These are phyloP conservation scores for Phalanger gymnotis DNA, from an alignment of 2,797 vertebrate species.

Conservation along the genomic window DNA sequence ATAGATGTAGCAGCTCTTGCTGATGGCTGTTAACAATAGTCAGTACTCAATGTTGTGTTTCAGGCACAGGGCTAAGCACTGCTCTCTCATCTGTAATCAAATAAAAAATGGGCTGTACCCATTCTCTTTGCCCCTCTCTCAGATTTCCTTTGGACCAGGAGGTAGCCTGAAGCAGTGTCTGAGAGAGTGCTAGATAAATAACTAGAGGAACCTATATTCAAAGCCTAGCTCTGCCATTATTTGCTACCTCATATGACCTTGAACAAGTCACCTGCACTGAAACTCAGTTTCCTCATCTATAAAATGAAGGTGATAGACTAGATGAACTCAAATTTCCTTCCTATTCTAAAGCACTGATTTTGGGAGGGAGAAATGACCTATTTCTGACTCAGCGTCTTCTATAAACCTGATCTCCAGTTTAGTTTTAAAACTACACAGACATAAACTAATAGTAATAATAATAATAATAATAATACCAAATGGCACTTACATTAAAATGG, in stretches of 20 bases:
- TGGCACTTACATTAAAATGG: no score
- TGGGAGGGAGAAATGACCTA: background rate
- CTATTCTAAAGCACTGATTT: background rate
- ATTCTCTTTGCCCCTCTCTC: background rate
- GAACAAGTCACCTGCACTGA: background rate
- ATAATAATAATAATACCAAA: background rate
- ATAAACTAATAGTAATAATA: background rate
- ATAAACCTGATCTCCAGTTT: background rate
- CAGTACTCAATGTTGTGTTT: background rate
- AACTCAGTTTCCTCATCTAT: background rate
- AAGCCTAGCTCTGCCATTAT: background rate
- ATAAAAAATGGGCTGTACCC: background rate
- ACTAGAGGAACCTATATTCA: background rate
- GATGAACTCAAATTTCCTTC: background rate
- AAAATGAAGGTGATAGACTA: background rate
- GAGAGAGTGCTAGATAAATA: background rate
- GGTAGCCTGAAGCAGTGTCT: background rate
- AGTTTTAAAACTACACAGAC: background rate
- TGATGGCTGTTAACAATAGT: background rate
- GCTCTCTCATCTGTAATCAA: background rate
- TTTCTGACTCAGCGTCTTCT: background rate
- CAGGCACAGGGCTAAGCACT: background rate
- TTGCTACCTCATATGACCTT: background rate
- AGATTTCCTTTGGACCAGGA: background rate
- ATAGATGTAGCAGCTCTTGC: background rate